These are phyloP conservation scores for Sardinella longiceps DNA, from an alignment of 2,797 vertebrate species.

Conservation along the genomic window DNA sequence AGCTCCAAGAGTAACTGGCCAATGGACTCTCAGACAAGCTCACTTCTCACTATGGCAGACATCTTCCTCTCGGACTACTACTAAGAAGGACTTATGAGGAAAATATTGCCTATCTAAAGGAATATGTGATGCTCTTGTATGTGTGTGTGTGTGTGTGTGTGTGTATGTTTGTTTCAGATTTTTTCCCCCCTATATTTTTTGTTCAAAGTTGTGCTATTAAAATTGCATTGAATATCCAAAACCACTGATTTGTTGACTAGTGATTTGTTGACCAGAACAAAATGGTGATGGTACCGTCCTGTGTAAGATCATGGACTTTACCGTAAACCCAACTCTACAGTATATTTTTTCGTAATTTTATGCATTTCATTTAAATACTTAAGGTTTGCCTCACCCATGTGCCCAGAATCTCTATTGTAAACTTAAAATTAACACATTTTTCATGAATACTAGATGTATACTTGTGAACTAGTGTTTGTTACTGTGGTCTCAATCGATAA, in stretches of 20 bases:
- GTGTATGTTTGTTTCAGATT: too few species aligned
- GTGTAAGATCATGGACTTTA: not conserved
- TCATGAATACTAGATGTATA: not conserved
- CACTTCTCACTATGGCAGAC: not conserved
- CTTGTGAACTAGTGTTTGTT: not conserved
- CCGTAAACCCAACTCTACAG: not conserved
- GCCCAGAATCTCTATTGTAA: not conserved
- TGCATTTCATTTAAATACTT: not conserved
- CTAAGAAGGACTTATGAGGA: not conserved
- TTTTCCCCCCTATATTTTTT: not conserved
- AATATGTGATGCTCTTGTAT: not conserved
- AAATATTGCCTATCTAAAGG: not conserved
- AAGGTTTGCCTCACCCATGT: not conserved
- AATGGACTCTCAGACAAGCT: not conserved
- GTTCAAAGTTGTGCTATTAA: not conserved
- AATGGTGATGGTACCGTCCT: too few species aligned
- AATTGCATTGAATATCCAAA: not conserved
- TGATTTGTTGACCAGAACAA: not conserved
- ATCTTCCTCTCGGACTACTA: not conserved
- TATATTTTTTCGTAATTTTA: not conserved
- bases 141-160: not conserved
- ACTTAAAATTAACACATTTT: not conserved
- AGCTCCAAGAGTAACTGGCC: conserved; percentile 33
- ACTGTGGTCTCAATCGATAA: conserved; percentile 28
- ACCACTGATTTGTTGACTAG: not conserved